These are phyloP conservation scores for Disparrhopalites patrizii DNA, from an alignment of 2,888 invertebrate species.

Conservation along the genomic window DNA sequence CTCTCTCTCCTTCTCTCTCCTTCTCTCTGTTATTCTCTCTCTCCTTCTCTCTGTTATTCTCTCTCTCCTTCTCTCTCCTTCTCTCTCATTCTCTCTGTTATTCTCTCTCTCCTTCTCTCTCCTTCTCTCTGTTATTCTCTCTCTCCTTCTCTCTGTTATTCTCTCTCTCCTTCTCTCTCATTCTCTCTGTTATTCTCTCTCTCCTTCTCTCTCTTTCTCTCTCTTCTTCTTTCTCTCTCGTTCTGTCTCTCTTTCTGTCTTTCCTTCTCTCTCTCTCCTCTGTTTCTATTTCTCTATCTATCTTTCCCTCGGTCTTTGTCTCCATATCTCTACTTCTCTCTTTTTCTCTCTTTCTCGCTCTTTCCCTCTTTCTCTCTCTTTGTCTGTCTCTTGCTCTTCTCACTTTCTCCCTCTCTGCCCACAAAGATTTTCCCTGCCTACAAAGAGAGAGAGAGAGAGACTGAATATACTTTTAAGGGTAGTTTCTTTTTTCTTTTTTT, in stretches of 20 bases:
- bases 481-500: too few relatives aligned
- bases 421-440: neutral
- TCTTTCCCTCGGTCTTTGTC: too few relatives aligned
- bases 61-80: slow-evolving; percentile 1
- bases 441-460: neutral
- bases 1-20: neutral
- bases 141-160: too few relatives aligned
- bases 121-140: too few relatives aligned
- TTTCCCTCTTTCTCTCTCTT: too few relatives aligned
- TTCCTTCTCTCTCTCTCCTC: neutral
- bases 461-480: too few relatives aligned
- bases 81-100: too few relatives aligned
- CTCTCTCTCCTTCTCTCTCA: neutral
- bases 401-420: neutral
- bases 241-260: neutral
- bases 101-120: neutral
- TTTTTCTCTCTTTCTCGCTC: neutral
- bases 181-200: neutral
- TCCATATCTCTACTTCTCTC: too few relatives aligned
- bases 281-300: neutral
- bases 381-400: neutral
- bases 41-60: too few relatives aligned
- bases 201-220: neutral
- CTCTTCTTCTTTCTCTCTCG: neutral
- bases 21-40: too few relatives aligned